Evolutionary conservation across 2,888 invertebrate species (phyloP), one percentile per base, ranked within the genome.

Genomic region (Pollenia labialis): DNA sequence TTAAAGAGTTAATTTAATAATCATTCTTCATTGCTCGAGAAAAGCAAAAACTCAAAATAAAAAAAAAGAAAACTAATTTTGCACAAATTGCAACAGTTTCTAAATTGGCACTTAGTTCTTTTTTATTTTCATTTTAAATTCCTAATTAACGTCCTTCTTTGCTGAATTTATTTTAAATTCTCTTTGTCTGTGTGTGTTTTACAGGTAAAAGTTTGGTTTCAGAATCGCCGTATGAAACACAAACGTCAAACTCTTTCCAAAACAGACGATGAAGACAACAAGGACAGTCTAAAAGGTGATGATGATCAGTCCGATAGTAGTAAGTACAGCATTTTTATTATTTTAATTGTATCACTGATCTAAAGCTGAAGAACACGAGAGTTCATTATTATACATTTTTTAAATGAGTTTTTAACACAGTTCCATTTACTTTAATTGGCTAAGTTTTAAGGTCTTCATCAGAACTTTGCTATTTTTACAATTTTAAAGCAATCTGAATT

Each of bases 201-300:
- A 72, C 94, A 97, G 97, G 98, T 98, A 83, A 98, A 99, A 94
- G 99, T 99, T 74, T 99, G 99, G 99, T 99, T 99, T 93, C 99
- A 99, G 95, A 99, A 99, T 93, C 95, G 99, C 54, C 95, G 99
- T 80, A 99, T 99, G 96, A 99, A 99, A 93, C 98, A 98, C 94
- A 99, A 99, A 94, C 94, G 98, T 52, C 98, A 98, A 94, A 97
- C 97, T 2, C 94, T 97, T 84, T 97, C 96, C 89, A 98, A 98
- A 93, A 96, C 96, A 75, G 97, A 98, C 92, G 97, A 97, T 90
- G 97, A 97, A 54, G 97, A 93, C 88, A 93, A 93, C 90, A 93
- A 93, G 91, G 94, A 93, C 89, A 93, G 93, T 87, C 92, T 93
- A 90, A 94, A 93, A 92, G 94, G 93, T 91, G 94, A 94, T 91